Conservation (phyloP, 2,888 invertebrate genomes). For the Cephus spinipes region DNA sequence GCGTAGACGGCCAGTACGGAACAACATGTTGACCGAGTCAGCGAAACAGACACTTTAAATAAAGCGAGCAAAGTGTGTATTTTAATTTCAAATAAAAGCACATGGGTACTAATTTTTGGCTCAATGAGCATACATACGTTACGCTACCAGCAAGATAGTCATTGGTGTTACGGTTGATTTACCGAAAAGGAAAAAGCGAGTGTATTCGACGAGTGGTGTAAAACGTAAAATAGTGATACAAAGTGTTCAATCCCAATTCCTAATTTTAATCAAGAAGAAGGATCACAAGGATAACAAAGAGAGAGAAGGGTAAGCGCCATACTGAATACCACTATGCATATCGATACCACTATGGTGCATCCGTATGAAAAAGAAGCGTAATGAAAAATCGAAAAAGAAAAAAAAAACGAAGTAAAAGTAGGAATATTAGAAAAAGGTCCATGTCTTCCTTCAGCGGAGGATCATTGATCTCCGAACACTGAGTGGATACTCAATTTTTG, state of each 20-base stretch:
- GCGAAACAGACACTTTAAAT: conserved; percentile 49
- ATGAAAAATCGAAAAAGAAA: not conserved
- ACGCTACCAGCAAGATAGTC: not conserved
- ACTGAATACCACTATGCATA: not conserved
- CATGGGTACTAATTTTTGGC: not conserved
- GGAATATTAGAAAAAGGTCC: not conserved
- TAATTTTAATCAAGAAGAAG: not conserved
- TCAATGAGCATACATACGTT: not conserved
- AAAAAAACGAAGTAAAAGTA: not conserved
- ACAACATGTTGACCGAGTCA: conserved; percentile 56
- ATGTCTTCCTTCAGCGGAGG: not conserved
- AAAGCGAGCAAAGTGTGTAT: conserved; percentile 32
- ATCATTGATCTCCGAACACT: not conserved
- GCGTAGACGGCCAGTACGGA: conserved; percentile 54
- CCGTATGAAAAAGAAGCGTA: not conserved
- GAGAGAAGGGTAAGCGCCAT: not conserved
- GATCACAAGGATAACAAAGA: not conserved
- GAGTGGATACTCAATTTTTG: conserved; percentile 5
- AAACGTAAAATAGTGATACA: not conserved
- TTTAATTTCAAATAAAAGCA: not conserved
- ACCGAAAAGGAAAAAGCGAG: not conserved
- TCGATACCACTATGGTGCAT: not conserved
- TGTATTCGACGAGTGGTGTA: not conserved
- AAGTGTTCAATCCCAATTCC: not conserved
- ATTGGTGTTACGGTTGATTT: not conserved